These are phyloP conservation scores for Sinhomidia bicolor DNA, from an alignment of 2,888 invertebrate genomes.

Conservation along the genomic window DNA sequence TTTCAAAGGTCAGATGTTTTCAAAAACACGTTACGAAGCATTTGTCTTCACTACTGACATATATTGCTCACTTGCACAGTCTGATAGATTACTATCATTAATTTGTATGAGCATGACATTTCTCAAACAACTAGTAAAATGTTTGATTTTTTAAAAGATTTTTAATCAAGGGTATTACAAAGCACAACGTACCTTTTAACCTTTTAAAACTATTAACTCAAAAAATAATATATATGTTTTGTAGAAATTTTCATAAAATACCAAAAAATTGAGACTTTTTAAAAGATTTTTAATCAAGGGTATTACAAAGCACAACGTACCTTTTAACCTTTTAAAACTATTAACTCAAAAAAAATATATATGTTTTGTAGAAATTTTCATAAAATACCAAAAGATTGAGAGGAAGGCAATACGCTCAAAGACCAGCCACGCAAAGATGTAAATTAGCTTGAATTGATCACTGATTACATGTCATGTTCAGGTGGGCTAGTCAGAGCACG, in stretches of 20 bases:
- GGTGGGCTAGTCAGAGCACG: not conserved
- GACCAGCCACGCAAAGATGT: no score
- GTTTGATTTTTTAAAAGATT: no score
- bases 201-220: no score
- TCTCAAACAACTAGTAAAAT: no score
- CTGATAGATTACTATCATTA: no score
- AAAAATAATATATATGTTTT: not conserved
- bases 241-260: not conserved
- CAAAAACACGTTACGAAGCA: no score
- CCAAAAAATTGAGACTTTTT: not conserved
- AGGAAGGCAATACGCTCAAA: not conserved
- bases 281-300: not conserved
- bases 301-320: not conserved
- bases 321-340: not conserved
- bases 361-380: not conserved
- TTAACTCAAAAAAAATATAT: no score
- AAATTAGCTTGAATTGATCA: constrained; percentile 15
- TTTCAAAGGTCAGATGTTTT: no score
- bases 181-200: not conserved
- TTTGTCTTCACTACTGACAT: no score
- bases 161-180: not conserved
- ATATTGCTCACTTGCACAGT: no score
- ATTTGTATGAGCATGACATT: no score
- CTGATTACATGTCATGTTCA: constrained; percentile 18
- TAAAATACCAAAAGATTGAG: not conserved